These are phyloP conservation scores for Herpetotheres cachinnans DNA, from an alignment of 2,113 vertebrate genomes.

Conservation along the genomic window DNA sequence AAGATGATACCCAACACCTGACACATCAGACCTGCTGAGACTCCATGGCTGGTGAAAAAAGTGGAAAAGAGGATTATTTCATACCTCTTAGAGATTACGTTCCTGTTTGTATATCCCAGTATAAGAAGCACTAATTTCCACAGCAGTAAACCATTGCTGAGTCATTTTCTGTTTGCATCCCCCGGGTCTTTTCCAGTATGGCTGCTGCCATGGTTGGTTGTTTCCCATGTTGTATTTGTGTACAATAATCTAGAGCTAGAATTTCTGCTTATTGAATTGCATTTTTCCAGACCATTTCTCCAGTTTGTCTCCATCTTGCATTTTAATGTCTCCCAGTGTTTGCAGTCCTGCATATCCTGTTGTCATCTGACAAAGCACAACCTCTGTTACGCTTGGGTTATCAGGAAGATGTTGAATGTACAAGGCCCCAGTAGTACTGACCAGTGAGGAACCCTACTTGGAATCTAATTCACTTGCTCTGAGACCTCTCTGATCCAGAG, in stretches of 20 bases:
- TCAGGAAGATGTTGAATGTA: not conserved
- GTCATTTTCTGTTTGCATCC: not conserved
- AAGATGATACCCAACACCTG: not conserved
- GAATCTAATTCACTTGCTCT: not conserved
- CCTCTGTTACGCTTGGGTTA: not conserved
- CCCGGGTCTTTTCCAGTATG: not conserved
- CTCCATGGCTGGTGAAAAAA: not conserved
- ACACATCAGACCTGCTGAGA: not conserved
- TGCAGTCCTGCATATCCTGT: not conserved
- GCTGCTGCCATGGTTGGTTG: not conserved
- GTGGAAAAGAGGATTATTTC: not conserved
- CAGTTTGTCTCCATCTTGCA: not conserved
- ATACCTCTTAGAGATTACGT: not conserved
- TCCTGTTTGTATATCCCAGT: not conserved
- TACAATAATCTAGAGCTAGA: not conserved
- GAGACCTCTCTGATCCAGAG: not conserved
- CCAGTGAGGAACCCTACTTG: not conserved
- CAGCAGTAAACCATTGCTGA: not conserved
- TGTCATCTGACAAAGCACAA: not conserved
- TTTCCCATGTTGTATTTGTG: not conserved
- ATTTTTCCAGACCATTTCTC: not conserved
- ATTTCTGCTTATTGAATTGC: not conserved
- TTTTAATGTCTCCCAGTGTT: not conserved
- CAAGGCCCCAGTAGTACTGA: not conserved
- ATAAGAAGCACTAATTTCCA: not conserved